A percentile compares a stretch with the other conserved stretches of the same genome.
Evolutionary conservation across 2,888 invertebrate genomes (phyloP).

Genomic region (Phytoseiulus persimilis): DNA sequence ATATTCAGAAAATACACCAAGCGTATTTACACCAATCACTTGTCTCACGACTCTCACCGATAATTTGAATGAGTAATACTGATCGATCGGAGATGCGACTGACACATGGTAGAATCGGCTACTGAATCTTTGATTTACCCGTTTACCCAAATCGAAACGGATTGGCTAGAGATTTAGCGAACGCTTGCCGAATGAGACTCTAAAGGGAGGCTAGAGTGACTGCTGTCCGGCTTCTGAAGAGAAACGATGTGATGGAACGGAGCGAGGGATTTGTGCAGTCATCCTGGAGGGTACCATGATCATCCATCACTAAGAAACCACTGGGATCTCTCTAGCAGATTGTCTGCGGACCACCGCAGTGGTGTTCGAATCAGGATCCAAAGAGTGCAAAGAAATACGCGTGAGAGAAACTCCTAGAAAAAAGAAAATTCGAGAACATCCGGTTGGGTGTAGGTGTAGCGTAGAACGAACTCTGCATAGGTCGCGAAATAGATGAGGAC

Average conservation of each 20-base stretch:
- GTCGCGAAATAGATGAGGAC: not conserved
- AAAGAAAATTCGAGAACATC: not conserved
- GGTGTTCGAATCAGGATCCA: too few species aligned
- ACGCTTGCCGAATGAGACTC: not conserved
- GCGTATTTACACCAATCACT: constrained; percentile 32
- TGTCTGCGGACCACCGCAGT: too few species aligned
- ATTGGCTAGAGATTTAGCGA: not conserved
- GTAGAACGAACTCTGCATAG: not conserved
- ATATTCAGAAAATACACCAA: constrained; percentile 21
- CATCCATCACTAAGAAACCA: too few species aligned
- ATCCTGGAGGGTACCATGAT: too few species aligned
- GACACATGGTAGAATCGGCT: not conserved
- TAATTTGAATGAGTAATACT: not conserved
- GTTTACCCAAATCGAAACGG: not conserved
- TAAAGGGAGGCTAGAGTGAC: too few species aligned
- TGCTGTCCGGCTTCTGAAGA: too few species aligned
- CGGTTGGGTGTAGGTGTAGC: not conserved
- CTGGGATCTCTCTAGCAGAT: too few species aligned
- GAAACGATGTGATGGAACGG: too few species aligned
- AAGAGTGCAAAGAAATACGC: not conserved
- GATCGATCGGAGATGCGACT: not conserved
- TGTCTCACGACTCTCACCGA: not conserved
- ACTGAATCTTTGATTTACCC: not conserved
- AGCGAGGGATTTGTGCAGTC: too few species aligned
- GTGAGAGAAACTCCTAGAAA: not conserved